phyloP scores from a whole-genome alignment of 2,113 vertebrate species.

The Thunnus thynnus region DNA sequence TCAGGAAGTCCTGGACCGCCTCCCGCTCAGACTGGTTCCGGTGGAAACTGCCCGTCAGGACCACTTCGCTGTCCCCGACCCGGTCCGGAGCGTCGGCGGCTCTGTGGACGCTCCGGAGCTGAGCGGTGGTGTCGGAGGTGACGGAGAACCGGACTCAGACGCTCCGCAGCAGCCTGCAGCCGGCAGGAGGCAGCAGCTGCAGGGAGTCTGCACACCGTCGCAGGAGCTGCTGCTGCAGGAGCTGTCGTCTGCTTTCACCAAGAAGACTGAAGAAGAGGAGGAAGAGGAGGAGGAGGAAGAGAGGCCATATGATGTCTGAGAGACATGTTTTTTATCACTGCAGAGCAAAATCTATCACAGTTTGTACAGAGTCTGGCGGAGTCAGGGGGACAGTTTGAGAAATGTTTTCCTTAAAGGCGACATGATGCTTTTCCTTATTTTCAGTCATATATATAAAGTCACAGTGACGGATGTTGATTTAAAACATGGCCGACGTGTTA shows the following conservation, averaged over 20 bases:
- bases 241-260: slow-evolving; percentile 89
- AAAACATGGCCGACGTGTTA: too few species aligned
- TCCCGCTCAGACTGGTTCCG: slow-evolving; percentile 59
- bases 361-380: too few species aligned
- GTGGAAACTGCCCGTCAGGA: slow-evolving; percentile 77
- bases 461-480: too few species aligned
- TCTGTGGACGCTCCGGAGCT: slow-evolving; percentile 58
- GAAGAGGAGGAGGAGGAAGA: slow-evolving; percentile 38
- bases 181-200: slow-evolving; percentile 74
- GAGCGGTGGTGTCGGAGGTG: neutral
- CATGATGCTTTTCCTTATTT: too few species aligned
- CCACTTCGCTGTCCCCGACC: slow-evolving; percentile 62
- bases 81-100: neutral
- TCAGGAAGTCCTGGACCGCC: slow-evolving; percentile 69
- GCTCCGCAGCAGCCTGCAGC: neutral
- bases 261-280: slow-evolving; percentile 76
- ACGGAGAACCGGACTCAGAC: neutral
- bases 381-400: too few species aligned
- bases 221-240: slow-evolving; percentile 92
- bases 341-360: too few species aligned
- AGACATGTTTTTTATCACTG: neutral
- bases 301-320: slow-evolving; percentile 54
- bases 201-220: slow-evolving; percentile 72
- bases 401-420: too few species aligned
- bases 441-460: too few species aligned